These are phyloP conservation scores for Lepus americanus DNA, from an alignment of 2,113 vertebrate genomes.

Conservation along the genomic window DNA sequence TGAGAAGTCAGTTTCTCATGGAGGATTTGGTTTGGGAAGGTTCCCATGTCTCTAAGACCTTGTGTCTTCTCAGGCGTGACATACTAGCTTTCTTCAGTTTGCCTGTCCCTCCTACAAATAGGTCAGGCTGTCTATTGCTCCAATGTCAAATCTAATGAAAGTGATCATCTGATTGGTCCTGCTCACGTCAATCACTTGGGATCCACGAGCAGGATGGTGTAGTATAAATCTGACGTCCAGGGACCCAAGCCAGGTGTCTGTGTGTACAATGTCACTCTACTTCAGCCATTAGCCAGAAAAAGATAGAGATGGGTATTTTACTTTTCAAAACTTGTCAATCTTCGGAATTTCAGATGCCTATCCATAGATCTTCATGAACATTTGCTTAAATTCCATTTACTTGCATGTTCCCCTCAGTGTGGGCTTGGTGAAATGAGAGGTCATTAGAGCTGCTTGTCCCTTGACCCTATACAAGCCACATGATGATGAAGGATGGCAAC, in stretches of 20 bases:
- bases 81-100: neutral
- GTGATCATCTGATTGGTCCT: neutral
- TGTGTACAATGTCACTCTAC: neutral
- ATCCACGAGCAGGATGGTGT: neutral
- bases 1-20: neutral
- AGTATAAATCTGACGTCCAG: neutral
- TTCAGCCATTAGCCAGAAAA: neutral
- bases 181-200: neutral
- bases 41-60: neutral
- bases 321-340: neutral
- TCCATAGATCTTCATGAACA: neutral
- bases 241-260: neutral
- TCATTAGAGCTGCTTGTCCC: neutral
- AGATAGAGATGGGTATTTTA: neutral
- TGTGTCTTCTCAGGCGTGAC: neutral
- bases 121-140: neutral
- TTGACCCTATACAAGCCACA: neutral
- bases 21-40: neutral
- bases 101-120: neutral
- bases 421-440: neutral
- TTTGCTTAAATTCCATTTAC: conserved; percentile 6
- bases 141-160: neutral
- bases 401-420: neutral
- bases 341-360: neutral
- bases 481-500: neutral